These are phyloP conservation scores for Microctonus hyperodae DNA, from an alignment of 2,888 invertebrate genomes.

Conservation along the genomic window DNA sequence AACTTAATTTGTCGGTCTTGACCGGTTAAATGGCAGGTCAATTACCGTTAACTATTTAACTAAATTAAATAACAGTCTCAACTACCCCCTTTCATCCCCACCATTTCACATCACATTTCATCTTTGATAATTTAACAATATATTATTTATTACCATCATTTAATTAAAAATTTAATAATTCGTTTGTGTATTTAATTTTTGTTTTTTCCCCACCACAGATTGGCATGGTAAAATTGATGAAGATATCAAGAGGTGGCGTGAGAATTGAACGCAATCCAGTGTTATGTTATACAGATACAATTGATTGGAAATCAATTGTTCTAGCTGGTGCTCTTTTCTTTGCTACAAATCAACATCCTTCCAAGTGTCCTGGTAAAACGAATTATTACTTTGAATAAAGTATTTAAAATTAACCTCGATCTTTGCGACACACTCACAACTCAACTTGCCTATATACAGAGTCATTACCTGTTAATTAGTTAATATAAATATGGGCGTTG, in stretches of 20 bases:
- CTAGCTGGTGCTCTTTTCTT: conserved; percentile 63
- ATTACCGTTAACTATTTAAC: conserved; percentile 52
- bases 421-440: not conserved
- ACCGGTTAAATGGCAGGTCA: conserved; percentile 49
- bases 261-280: conserved; percentile 77
- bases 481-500: not conserved
- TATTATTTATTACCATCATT: conserved; percentile 15
- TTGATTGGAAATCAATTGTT: conserved; percentile 73
- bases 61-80: conserved; percentile 46
- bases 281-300: conserved; percentile 78
- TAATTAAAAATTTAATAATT: no score
- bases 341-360: not conserved
- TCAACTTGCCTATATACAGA: not conserved
- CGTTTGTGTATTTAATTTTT: not conserved
- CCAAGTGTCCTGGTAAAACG: conserved; percentile 5
- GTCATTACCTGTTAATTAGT: not conserved
- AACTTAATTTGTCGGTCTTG: conserved; percentile 38
- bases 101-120: not conserved
- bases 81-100: conserved; percentile 21
- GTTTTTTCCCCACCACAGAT: conserved; percentile 67
- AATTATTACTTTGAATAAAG: not conserved
- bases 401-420: not conserved
- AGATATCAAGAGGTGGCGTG: conserved; percentile 83
- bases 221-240: conserved; percentile 74
- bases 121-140: not conserved